Evolutionary conservation across 2,888 invertebrate species (phyloP).

Genomic region (Caenorhabditis panamensis): DNA sequence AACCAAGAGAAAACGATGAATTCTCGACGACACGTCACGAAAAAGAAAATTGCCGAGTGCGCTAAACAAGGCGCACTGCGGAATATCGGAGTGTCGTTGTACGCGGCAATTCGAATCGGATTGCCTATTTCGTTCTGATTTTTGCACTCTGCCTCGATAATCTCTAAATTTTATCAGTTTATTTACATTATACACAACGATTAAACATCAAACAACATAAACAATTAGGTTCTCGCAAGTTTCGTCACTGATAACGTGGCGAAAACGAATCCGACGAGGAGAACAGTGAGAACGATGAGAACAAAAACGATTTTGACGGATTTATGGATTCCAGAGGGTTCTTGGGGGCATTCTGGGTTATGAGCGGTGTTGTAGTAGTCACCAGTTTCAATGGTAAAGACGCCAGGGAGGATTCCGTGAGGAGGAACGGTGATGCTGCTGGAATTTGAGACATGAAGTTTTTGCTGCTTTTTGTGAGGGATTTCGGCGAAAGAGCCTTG

Average conservation of each 20-base stretch:
- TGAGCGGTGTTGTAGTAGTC: constrained; percentile 10
- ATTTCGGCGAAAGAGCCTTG: no score
- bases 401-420: constrained; percentile 46
- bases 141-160: no score
- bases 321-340: constrained; percentile 36
- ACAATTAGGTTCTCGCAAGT: constrained; percentile 20
- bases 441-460: neutral
- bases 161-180: no score
- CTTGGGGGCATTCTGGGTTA: constrained; percentile 11
- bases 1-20: constrained; percentile 8
- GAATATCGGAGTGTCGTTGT: constrained; percentile 43
- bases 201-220: neutral
- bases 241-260: constrained; percentile 44
- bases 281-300: constrained; percentile 39
- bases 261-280: constrained; percentile 51
- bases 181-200: no score
- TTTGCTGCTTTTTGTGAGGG: no score
- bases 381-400: constrained; percentile 39
- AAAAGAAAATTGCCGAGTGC: neutral
- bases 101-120: constrained; percentile 4
- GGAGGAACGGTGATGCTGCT: constrained; percentile 46
- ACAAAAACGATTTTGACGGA: constrained; percentile 51
- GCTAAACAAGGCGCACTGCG: constrained; percentile 35
- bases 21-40: constrained; percentile 50
- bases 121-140: neutral